phyloP scores from a whole-genome alignment of 2,113 vertebrate species.

The Myodes glareolus region DNA sequence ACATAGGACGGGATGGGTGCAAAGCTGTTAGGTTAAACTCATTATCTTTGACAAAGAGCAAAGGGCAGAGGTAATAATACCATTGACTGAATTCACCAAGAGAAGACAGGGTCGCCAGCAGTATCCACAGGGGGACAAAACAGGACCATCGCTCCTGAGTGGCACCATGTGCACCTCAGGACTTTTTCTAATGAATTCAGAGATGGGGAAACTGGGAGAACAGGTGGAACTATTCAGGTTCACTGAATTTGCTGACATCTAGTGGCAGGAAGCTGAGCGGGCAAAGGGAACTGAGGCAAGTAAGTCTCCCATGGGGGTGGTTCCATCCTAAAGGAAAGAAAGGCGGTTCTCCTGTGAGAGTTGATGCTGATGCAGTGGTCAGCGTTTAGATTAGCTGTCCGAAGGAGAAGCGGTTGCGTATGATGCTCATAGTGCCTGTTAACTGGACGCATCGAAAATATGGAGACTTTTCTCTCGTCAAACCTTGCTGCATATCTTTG shows the following conservation, averaged over 20 bases:
- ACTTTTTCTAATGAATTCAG: neutral
- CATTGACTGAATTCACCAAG: neutral
- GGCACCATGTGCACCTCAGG: neutral
- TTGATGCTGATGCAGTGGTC: neutral
- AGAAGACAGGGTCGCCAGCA: neutral
- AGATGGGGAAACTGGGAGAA: neutral
- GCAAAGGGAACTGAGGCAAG: neutral
- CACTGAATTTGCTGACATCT: neutral
- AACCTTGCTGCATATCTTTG: neutral
- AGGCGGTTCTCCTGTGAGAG: neutral
- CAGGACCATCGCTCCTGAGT: neutral
- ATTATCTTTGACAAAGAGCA: neutral
- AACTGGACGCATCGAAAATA: neutral
- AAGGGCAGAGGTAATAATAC: neutral
- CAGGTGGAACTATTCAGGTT: neutral
- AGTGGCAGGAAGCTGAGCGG: neutral
- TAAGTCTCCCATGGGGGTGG: neutral
- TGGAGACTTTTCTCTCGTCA: neutral
- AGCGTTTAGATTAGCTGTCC: neutral
- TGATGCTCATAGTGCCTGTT: too few relatives aligned
- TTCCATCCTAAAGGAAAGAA: neutral
- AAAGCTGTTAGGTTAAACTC: neutral
- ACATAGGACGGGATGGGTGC: neutral
- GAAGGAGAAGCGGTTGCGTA: neutral
- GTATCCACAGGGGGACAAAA: neutral